Percentiles rank a stretch among this genome's conserved stretches.
These are phyloP conservation scores for Erinaceus europaeus DNA, from an alignment of 2,113 vertebrate genomes.

Conservation along the genomic window DNA sequence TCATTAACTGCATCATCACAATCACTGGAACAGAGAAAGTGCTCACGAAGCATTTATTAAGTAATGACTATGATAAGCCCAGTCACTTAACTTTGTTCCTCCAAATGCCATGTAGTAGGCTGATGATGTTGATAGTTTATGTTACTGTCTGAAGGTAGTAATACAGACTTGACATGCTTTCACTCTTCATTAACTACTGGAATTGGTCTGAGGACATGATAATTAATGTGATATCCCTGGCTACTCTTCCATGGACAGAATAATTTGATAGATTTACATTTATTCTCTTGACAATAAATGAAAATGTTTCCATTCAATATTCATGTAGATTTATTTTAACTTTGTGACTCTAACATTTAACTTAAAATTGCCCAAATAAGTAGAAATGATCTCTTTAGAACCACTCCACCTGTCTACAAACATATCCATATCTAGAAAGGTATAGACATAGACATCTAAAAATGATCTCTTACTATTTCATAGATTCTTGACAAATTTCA, in stretches of 20 bases:
- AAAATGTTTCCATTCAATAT: not conserved
- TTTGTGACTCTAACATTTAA: conserved; percentile 4
- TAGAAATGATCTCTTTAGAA: not conserved
- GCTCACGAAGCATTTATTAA: not conserved
- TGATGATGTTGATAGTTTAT: not conserved
- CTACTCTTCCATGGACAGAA: not conserved
- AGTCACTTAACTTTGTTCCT: not conserved
- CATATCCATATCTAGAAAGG: not conserved
- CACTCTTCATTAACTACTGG: not conserved
- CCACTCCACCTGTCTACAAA: not conserved
- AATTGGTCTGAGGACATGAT: not conserved
- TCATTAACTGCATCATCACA: not conserved
- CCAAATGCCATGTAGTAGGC: not conserved
- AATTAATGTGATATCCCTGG: not conserved
- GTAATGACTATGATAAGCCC: not conserved
- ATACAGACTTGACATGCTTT: not conserved
- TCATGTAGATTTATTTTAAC: not conserved
- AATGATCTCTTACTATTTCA: not conserved
- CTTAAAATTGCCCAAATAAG: not conserved
- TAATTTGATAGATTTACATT: not conserved
- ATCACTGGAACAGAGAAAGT: not conserved
- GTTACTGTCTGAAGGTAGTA: not conserved
- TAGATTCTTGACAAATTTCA: not conserved
- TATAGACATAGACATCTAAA: not conserved
- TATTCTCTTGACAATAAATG: not conserved